A percentile compares a stretch with the other conserved stretches of the same genome.
Conservation (phyloP, 2,888 invertebrate species). For the Acanthoscelides obtectus region DNA sequence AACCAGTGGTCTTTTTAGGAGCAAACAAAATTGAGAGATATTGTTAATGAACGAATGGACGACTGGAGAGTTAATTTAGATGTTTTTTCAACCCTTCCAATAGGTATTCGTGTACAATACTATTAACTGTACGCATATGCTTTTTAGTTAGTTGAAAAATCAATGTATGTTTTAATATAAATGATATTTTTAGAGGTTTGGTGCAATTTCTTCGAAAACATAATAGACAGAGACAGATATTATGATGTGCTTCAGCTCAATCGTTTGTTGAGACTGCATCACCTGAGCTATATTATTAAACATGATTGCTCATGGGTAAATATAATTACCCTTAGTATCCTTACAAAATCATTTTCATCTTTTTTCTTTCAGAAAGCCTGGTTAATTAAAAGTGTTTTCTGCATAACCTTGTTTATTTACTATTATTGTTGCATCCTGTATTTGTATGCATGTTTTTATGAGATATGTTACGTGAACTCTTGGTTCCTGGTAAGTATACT, state of each 20-base stretch:
- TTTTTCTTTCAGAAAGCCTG: conserved; percentile 11
- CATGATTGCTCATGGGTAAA: conserved; percentile 3
- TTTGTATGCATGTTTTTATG: conserved; percentile 52
- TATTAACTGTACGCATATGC: too few relatives aligned
- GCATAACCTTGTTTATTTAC: conserved; percentile 49
- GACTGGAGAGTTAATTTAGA: conserved; percentile 53
- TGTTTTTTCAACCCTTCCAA: conserved; percentile 29
- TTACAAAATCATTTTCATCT: too few relatives aligned
- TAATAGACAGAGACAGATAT: conserved; percentile 35
- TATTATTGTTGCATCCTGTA: conserved; percentile 53
- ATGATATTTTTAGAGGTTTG: conserved; percentile 14
- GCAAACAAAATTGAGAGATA: conserved; percentile 45
- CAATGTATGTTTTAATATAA: too few relatives aligned
- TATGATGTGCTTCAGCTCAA: conserved; percentile 53
- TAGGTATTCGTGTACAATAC: conserved; percentile 7
- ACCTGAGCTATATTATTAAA: background rate
- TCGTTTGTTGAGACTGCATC: conserved; percentile 51
- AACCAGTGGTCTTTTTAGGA: conserved; percentile 38
- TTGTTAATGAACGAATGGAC: conserved; percentile 48
- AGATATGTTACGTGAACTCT: conserved; percentile 48
- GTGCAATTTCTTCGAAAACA: conserved; percentile 11
- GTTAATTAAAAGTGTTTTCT: conserved; percentile 49
- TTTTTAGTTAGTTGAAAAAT: too few relatives aligned
- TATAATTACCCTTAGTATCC: background rate
- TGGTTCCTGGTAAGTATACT: conserved; percentile 43